Evolutionary conservation across 2,113 vertebrate species (phyloP), one percentile per base, ranked within the genome.

Genomic region (Sebastes fasciatus): DNA sequence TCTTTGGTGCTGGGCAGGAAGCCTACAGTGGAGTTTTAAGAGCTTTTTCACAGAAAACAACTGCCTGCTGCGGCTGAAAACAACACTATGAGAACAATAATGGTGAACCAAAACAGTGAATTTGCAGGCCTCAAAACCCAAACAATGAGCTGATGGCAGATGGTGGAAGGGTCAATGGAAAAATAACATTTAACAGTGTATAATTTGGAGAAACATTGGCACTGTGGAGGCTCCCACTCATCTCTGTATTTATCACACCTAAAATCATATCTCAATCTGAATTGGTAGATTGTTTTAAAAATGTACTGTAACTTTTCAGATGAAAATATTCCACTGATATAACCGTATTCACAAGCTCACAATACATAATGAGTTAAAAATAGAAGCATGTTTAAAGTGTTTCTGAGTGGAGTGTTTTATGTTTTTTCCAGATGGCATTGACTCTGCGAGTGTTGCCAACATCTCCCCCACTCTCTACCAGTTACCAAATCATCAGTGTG

Each of bases 401-500:
- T 5, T 66, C 5, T 13, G 10, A 34, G 5, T 21, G 21, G 26
- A 26, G 57, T n/a, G 13, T 55, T 26, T 68, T 19, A 11, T 80
- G 65, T 74, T 71, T 83, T 54, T 51, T 77, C 42, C 9, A 40
- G 55, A 69, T 68, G 79, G 19, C n/a, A 67, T 54, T 60, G 14
- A 43, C 21, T 21, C 55, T 69, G 34, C 11, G 74, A 57, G 81
- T 21, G n/a, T 83, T 72, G 66, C 16, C 58, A 72, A 3, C 68
- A 45, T 72, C 45, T 65, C 63, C 66, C 61, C 55, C 52, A n/a
- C 13, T 57, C 52, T 79, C 48, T 17, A 74, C 61, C 23, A 34
- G 62, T 62, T 21, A 85, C 68, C 42, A 62, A 88, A 86, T 89
- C 75, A 61, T 55, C 70, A 61, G 58, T 19, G 57, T 48, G 26